Evolutionary conservation across 2,888 invertebrate genomes (phyloP).

Genomic region (Pterobdella sp.): DNA sequence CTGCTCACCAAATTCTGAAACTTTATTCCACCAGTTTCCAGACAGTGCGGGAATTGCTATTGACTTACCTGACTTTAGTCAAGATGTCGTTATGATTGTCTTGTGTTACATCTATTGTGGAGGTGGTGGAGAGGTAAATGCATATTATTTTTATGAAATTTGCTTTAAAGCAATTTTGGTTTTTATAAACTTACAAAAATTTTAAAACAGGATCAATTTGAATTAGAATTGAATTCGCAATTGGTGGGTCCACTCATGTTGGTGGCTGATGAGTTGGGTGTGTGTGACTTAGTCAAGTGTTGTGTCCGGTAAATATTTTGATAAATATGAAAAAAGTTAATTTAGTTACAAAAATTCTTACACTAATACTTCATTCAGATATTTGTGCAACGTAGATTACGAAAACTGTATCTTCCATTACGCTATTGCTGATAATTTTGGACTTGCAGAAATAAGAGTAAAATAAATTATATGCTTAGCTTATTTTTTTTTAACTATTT

Average conservation of each 20-base stretch:
- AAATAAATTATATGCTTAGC: neutral
- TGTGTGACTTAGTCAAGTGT: conserved; percentile 28
- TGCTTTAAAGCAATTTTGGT: too few species aligned
- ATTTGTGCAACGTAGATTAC: conserved; percentile 22
- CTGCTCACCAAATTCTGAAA: neutral
- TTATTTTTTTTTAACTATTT: neutral
- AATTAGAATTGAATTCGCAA: conserved; percentile 29
- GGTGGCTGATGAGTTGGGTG: conserved; percentile 30
- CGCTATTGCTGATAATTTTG: conserved; percentile 31
- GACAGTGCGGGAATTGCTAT: conserved; percentile 30
- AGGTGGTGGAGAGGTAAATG: conserved; percentile 20
- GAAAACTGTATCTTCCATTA: conserved; percentile 30
- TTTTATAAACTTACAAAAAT: too few species aligned
- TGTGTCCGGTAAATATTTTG: conserved; percentile 11
- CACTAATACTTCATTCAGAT: conserved; percentile 11
- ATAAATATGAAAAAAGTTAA: neutral
- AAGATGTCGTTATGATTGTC: conserved; percentile 30
- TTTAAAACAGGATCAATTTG: conserved; percentile 26
- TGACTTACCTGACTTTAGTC: conserved; percentile 29
- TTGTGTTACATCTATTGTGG: conserved; percentile 30
- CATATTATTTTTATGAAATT: too few species aligned
- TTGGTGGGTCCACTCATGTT: conserved; percentile 29
- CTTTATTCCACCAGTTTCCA: conserved; percentile 25
- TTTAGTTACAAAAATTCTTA: too few species aligned
- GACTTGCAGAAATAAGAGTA: conserved; percentile 29